Evolutionary conservation across 2,888 invertebrate species (phyloP), one percentile per base, ranked within the genome.

Genomic region (Agrotis clavis): DNA sequence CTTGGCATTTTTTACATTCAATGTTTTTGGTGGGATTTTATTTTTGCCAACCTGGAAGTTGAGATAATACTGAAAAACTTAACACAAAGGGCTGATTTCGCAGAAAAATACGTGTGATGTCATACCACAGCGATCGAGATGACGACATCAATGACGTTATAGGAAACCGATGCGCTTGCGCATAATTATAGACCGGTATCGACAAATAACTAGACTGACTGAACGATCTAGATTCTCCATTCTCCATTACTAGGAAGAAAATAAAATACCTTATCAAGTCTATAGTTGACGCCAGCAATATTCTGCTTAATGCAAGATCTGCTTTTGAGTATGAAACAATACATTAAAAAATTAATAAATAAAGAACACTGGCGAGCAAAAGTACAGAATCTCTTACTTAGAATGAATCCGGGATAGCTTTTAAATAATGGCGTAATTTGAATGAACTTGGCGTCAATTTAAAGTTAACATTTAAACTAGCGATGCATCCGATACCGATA

Each of bases 181-280:
- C 75, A 71, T 71, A 19, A 60, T 47, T 54, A 19, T 45, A 9
- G 41, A 51, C 35, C 13, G 41, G 45, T 64, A 78, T 78, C 72
- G 59, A 71, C 50, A 7, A 71, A 71, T 59, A 71, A 64, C 25
- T 61, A 25, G 21, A 53, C 48, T 48, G 19, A 48, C n/a, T n/a
- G n/a, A n/a, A n/a, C 78, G 41, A 77, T 60, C 53, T 76, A 63
- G 60, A 78, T n/a, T n/a, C n/a, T n/a, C n/a, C n/a, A n/a, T 76
- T 60, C 30, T 75, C 35, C 35, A 19, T 35, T 13, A 78, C 72
- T 19, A 77, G 71, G 62, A 75, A 71, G 71, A 64, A 71, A 63
- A 72, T 50, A 62, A 56, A 71, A 75, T 48, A 41, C 61, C 47
- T 41, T 77, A 62, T 47, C 41, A 41, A 61, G 71, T 9, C 25